Evolutionary conservation across 2,797 vertebrate species (phyloP).

Genomic region (Crocidura indochinensis): DNA sequence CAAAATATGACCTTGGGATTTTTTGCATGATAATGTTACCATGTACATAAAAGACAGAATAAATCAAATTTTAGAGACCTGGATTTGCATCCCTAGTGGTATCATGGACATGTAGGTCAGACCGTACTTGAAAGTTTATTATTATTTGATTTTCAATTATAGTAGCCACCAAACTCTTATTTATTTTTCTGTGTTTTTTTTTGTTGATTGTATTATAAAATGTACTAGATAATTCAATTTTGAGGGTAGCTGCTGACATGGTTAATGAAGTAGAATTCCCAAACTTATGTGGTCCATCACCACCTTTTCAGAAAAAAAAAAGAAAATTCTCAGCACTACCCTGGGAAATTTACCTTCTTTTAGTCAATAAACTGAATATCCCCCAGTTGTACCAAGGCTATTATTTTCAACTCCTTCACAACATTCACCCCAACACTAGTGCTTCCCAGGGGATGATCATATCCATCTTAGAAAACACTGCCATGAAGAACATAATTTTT

Average conservation of each 20-base stretch:
- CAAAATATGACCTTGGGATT: not conserved
- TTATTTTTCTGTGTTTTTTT: conserved; percentile 16
- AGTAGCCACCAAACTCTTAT: not conserved
- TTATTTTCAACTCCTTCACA: too few species aligned
- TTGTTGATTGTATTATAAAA: not conserved
- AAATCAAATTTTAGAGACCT: conserved; percentile 4
- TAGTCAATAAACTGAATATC: too few species aligned
- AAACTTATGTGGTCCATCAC: too few species aligned
- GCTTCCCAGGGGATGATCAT: too few species aligned
- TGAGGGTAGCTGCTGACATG: too few species aligned
- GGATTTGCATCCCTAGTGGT: not conserved
- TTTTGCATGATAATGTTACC: conserved; percentile 2
- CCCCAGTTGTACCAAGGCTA: too few species aligned
- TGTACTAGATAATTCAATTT: not conserved
- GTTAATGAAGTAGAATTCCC: too few species aligned
- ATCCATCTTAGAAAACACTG: too few species aligned
- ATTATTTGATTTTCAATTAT: not conserved
- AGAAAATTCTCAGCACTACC: too few species aligned
- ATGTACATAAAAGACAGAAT: not conserved
- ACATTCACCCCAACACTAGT: too few species aligned
- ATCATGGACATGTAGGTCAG: not conserved
- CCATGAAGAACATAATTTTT: not conserved
- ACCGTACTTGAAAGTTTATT: not conserved
- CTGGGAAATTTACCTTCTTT: too few species aligned
- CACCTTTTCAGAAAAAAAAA: too few species aligned